A percentile compares a stretch with the other conserved stretches of the same genome.
phyloP scores from a whole-genome alignment of 2,888 invertebrate species.

The Drosophila cognata region DNA sequence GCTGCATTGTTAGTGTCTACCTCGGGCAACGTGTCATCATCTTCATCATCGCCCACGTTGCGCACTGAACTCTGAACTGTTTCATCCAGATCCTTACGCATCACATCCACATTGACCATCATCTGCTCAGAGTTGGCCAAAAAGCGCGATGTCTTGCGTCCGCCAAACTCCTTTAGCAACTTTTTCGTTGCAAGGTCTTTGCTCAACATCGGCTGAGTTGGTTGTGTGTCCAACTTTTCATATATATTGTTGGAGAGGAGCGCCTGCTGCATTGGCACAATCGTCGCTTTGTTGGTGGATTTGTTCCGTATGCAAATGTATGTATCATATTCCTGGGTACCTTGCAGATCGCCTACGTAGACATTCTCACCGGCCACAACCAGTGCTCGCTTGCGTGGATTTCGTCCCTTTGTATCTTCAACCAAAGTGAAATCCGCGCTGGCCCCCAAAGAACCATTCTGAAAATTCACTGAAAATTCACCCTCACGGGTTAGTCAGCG shows the following conservation, averaged over 20 bases:
- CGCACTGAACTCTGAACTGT: constrained; percentile 66
- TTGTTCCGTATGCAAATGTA: constrained; percentile 82
- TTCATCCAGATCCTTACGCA: constrained; percentile 79
- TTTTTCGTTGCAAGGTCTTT: constrained; percentile 63
- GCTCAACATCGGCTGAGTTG: constrained; percentile 44
- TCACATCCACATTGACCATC: constrained; percentile 78
- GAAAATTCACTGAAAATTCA: constrained; percentile 79
- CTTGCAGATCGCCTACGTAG: constrained; percentile 73
- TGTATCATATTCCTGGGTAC: constrained; percentile 66
- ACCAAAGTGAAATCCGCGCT: constrained; percentile 61
- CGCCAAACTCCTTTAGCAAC: constrained; percentile 82
- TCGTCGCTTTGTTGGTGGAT: constrained; percentile 79
- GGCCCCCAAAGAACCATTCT: constrained; percentile 78
- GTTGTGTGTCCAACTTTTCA: constrained; percentile 56
- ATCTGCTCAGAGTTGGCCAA: constrained; percentile 76
- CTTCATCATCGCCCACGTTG: constrained; percentile 33
- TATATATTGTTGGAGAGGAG: constrained; percentile 79
- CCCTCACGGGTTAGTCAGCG: neutral
- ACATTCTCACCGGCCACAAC: constrained; percentile 69
- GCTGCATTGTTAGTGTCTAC: constrained; percentile 52
- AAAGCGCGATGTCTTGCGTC: constrained; percentile 75
- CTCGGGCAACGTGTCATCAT: constrained; percentile 34
- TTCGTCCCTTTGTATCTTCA: constrained; percentile 23
- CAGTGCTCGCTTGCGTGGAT: constrained; percentile 57
- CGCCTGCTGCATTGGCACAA: constrained; percentile 80